Percentiles rank a stretch among this genome's conserved stretches.
These are phyloP conservation scores for Ernsta delagoae DNA, from an alignment of 2,888 invertebrate genomes.

Conservation along the genomic window DNA sequence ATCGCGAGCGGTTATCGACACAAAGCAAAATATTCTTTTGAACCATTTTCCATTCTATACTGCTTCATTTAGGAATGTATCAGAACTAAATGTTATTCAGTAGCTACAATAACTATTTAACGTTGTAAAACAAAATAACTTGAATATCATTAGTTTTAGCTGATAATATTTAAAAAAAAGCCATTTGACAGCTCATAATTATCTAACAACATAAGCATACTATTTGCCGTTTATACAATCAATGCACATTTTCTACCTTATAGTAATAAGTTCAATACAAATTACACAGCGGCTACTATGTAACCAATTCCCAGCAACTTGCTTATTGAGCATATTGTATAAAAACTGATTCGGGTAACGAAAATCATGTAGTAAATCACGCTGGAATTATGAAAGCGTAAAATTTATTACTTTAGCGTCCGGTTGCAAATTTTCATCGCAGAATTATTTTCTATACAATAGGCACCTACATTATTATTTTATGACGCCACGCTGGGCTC, in stretches of 20 bases:
- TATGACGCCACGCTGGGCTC: conserved; percentile 49
- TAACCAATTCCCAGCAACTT: conserved; percentile 41
- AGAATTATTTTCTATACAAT: conserved; percentile 67
- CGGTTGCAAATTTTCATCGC: conserved; percentile 76
- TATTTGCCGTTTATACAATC: neutral
- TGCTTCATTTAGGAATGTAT: conserved; percentile 41
- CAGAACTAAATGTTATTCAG: neutral
- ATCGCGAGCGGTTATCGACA: conserved; percentile 20
- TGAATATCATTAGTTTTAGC: too few relatives aligned
- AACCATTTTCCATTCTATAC: neutral
- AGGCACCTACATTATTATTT: conserved; percentile 51
- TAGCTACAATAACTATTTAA: too few relatives aligned
- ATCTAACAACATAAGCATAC: too few relatives aligned
- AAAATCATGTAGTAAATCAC: conserved; percentile 72
- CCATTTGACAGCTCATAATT: too few relatives aligned
- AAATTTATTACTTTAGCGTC: conserved; percentile 76
- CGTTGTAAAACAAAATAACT: too few relatives aligned
- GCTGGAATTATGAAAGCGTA: conserved; percentile 74
- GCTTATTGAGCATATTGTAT: conserved; percentile 66
- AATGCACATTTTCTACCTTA: neutral
- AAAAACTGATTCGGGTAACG: conserved; percentile 50
- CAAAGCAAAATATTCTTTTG: conserved; percentile 29
- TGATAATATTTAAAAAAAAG: too few relatives aligned
- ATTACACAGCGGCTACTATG: conserved; percentile 28
- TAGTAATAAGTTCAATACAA: conserved; percentile 1